Evolutionary conservation across 2,113 vertebrate genomes (phyloP), one percentile per base, ranked within the genome.

Genomic region (Cromileptes altivelis): DNA sequence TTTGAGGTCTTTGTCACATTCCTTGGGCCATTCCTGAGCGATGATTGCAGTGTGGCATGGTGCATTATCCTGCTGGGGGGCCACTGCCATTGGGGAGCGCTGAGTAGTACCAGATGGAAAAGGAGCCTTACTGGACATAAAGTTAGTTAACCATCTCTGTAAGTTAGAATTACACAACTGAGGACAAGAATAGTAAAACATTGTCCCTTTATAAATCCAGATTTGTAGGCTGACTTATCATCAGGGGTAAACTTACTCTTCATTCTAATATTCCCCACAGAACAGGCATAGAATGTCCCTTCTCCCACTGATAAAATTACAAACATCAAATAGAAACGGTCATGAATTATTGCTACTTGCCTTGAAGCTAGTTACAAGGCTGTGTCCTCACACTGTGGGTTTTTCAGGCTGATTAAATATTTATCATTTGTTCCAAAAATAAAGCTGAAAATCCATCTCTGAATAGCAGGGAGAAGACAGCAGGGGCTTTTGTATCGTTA

Each of bases 351-450:
- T 85, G 62, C 81, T 85, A 56, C 63, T 73, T 65, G 27, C 70
- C 76, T 74, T 83, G 70, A 81, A 91, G 75, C 75, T 30, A 67
- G 55, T 84, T 84, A 81, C 81, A 78, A 58, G 47, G 42, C 72
- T 79, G 78, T 85, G 81, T 91, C 81, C 85, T 89, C 84, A 85
- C 81, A 49, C 80, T 82, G 77, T 82, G 68, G 21, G 57, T 85
- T 88, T 89, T 70, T 82, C 80, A 83, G 81, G 45, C 86, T 89
- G 78, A 93, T 94, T 92, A 94, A 95, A 94, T 91, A 95, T 95
- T 91, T 80, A 94, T 92, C 70, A 77, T 85, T 83, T 63, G 76
- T 91, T 93, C 92, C 88, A 93, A 93, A 93, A 94, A 94, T 94
- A 92, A 81, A 70, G 78, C 75, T 58, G 74, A 63, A 81, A 72